phyloP scores from a whole-genome alignment of 2,888 invertebrate species.

The Phoronis australis region DNA sequence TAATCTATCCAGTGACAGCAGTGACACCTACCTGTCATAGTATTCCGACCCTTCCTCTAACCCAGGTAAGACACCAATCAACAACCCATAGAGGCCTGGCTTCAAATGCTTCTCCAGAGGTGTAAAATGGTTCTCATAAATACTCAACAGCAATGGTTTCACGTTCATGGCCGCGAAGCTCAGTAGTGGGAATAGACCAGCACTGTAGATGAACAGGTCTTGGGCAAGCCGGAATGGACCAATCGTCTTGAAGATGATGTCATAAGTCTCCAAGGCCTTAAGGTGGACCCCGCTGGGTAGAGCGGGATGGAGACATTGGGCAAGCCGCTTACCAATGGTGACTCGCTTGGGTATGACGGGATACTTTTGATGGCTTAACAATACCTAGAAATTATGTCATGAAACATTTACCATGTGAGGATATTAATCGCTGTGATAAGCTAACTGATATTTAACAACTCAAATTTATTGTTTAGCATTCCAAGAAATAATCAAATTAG shows the following conservation, averaged over 20 bases:
- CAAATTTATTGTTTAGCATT: no score
- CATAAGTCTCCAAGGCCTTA: slow-evolving; percentile 85
- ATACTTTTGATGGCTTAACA: slow-evolving; percentile 73
- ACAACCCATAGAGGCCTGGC: slow-evolving; percentile 78
- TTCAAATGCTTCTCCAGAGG: slow-evolving; percentile 70
- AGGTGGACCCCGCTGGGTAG: slow-evolving; percentile 86
- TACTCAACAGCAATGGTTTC: slow-evolving; percentile 70
- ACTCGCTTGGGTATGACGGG: slow-evolving; percentile 79
- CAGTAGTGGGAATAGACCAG: slow-evolving; percentile 81
- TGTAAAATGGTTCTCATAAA: slow-evolving; percentile 83
- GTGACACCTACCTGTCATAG: slow-evolving; percentile 62
- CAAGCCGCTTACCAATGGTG: slow-evolving; percentile 81
- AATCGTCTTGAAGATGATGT: slow-evolving; percentile 82
- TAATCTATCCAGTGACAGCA: no score
- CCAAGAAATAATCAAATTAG: no score
- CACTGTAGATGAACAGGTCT: slow-evolving; percentile 73
- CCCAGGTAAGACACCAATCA: slow-evolving; percentile 83
- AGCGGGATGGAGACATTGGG: slow-evolving; percentile 90
- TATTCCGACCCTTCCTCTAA: slow-evolving; percentile 80
- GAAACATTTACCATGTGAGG: no score
- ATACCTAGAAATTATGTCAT: no score
- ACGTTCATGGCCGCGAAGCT: slow-evolving; percentile 87
- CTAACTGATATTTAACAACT: no score
- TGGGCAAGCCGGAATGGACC: slow-evolving; percentile 72
- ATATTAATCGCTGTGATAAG: no score